Percentiles rank a stretch among this genome's conserved stretches.
phyloP scores from a whole-genome alignment of 1,140 invertebrate genomes.

The Ceratoteleas bidentatus region DNA sequence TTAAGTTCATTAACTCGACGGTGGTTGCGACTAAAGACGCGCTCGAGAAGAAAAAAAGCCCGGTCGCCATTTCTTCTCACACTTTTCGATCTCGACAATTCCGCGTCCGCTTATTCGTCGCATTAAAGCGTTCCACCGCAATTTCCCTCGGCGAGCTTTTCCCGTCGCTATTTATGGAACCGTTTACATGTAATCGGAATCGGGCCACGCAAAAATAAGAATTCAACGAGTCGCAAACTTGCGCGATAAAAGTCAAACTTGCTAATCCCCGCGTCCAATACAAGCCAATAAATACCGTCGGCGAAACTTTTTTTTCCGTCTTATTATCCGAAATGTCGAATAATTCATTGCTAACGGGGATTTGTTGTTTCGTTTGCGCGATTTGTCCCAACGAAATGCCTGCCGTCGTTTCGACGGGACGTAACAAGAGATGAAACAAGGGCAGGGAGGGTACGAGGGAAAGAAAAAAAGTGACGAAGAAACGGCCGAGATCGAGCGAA shows the following conservation, averaged over 20 bases:
- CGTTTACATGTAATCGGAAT: constrained; percentile 14
- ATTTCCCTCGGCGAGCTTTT: constrained; percentile 18
- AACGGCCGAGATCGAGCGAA: background rate
- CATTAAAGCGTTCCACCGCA: too few species aligned
- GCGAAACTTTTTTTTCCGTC: constrained; percentile 20
- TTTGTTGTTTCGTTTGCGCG: constrained; percentile 1
- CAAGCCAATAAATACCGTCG: constrained; percentile 33
- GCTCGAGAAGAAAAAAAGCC: too few species aligned
- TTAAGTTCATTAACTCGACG: constrained; percentile 25
- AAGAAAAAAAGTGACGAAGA: too few species aligned
- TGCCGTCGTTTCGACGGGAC: background rate
- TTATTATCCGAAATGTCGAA: constrained; percentile 24
- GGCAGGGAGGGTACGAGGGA: too few species aligned
- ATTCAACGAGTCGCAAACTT: constrained; percentile 41
- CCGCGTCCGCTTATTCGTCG: too few species aligned
- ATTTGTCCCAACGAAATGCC: background rate
- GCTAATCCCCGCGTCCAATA: constrained; percentile 35
- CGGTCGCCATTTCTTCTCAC: too few species aligned
- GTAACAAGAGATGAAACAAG: too few species aligned
- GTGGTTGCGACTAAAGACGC: too few species aligned
- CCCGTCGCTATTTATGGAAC: constrained; percentile 30
- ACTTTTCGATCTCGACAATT: too few species aligned
- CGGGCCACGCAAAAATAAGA: constrained; percentile 39
- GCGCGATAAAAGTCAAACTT: constrained; percentile 46
- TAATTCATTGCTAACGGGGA: constrained; percentile 28